phyloP scores from a whole-genome alignment of 2,888 invertebrate genomes.

The Mycalesis mineus region DNA sequence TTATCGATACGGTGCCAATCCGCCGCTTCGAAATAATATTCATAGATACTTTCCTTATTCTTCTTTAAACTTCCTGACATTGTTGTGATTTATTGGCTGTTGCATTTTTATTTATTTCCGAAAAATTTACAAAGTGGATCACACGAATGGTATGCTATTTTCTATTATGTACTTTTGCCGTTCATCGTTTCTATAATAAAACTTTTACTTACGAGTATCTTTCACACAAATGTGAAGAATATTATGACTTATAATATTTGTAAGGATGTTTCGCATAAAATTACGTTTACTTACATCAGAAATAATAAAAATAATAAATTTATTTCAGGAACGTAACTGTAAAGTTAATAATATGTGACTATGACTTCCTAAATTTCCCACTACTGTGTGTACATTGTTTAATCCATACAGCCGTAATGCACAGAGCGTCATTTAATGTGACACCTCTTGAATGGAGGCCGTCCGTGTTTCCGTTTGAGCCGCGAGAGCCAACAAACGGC shows the following conservation, averaged over 20 bases:
- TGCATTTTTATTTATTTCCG: background rate
- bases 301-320: too few species aligned
- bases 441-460: conserved; percentile 8
- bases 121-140: background rate
- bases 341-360: background rate
- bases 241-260: background rate
- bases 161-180: background rate
- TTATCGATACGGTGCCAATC: conserved; percentile 7
- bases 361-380: background rate
- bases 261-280: too few species aligned
- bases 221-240: too few species aligned
- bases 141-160: background rate
- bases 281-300: too few species aligned
- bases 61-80: conserved; percentile 2
- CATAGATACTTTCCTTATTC: conserved; percentile 3
- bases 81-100: conserved; percentile 1
- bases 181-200: background rate
- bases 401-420: conserved; percentile 15
- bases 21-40: conserved; percentile 6
- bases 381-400: background rate
- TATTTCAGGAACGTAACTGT: too few species aligned
- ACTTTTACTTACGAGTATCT: too few species aligned
- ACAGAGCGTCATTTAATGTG: conserved; percentile 11
- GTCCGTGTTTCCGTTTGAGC: conserved; percentile 2
- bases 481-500: conserved; percentile 9